A percentile compares a stretch with the other conserved stretches of the same genome.
These are phyloP conservation scores for Polypedilum vanderplanki DNA, from an alignment of 1,140 invertebrate genomes.

Conservation along the genomic window DNA sequence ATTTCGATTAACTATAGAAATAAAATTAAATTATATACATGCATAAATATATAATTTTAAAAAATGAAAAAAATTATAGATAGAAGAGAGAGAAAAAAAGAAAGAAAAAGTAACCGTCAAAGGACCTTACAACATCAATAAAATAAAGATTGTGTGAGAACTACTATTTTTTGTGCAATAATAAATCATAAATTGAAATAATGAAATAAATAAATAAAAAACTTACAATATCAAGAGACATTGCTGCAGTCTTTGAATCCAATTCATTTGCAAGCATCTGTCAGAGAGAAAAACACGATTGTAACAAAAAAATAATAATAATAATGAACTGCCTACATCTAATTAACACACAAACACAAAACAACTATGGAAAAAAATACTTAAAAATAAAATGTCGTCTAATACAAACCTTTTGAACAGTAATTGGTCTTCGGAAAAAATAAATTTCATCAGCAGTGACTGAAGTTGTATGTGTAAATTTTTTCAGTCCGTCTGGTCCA, in stretches of 20 bases:
- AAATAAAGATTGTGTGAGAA: not conserved
- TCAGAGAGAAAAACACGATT: not conserved
- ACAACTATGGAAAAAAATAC: not conserved
- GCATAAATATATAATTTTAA: too few relatives aligned
- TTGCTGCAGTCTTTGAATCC: constrained; percentile 1
- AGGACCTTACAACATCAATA: not conserved
- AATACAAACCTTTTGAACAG: constrained; percentile 60
- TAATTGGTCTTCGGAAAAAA: constrained; percentile 70
- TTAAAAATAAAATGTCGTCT: not conserved
- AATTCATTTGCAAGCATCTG: not conserved
- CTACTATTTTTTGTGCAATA: not conserved
- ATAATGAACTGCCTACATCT: not conserved
- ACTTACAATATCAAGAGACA: constrained; percentile 21
- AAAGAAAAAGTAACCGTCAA: constrained; percentile 24
- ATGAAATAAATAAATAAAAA: not conserved
- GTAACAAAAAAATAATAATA: too few relatives aligned
- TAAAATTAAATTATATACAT: too few relatives aligned
- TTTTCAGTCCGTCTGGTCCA: constrained; percentile 64
- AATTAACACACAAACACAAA: not conserved
- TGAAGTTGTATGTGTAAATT: constrained; percentile 69
- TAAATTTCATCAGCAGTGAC: constrained; percentile 92
- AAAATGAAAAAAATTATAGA: too few relatives aligned
- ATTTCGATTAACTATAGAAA: too few relatives aligned
- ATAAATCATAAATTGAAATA: constrained; percentile 10
- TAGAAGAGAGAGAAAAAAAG: too few relatives aligned